Conservation (phyloP, 2,113 vertebrate species). For the Otus sunia region DNA sequence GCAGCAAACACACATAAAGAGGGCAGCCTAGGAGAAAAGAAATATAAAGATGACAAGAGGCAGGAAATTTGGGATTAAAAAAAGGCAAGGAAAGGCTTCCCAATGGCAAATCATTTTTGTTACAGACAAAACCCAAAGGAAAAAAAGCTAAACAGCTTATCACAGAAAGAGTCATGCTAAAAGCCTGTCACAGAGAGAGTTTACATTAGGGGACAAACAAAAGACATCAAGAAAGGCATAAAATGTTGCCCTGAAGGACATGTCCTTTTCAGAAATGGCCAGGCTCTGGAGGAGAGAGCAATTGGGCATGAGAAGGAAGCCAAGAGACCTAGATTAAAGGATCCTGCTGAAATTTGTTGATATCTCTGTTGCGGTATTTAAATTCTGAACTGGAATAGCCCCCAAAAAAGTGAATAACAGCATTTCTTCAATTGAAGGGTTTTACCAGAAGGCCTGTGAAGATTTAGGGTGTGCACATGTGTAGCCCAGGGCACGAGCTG, state of each 20-base stretch:
- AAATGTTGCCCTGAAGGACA: neutral
- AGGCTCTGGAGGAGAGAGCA: neutral
- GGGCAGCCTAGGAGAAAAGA: neutral
- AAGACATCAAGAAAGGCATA: neutral
- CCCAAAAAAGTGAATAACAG: neutral
- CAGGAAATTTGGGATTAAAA: neutral
- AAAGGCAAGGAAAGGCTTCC: neutral
- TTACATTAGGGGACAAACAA: conserved; percentile 2
- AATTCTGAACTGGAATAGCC: neutral
- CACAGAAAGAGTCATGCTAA: conserved; percentile 5
- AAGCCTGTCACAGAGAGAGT: neutral
- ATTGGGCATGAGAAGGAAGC: neutral
- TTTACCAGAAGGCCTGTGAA: neutral
- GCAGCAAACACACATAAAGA: neutral
- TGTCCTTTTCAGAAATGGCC: neutral
- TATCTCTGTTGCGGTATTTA: neutral
- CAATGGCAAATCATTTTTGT: neutral
- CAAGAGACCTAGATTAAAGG: neutral
- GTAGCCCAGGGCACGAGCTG: neutral
- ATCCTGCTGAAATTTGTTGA: neutral
- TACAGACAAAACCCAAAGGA: neutral
- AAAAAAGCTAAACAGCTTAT: neutral
- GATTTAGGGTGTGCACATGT: fast-evolving
- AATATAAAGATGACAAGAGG: neutral
- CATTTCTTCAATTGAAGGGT: neutral